Evolutionary conservation across 1,140 invertebrate species (phyloP).

Genomic region (Drosophila dunni): DNA sequence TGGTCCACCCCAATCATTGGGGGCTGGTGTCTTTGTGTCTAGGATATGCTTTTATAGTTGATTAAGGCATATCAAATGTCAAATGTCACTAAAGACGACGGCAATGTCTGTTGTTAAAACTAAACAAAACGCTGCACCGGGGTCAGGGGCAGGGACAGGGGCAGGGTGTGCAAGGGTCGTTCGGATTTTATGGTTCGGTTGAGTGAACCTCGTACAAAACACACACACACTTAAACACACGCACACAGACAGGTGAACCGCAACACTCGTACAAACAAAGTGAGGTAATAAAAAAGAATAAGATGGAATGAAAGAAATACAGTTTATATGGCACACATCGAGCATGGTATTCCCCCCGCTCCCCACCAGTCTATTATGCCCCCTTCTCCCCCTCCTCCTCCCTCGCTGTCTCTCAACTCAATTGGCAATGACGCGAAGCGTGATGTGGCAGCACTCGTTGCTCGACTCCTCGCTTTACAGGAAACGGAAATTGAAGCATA

Average conservation of each 20-base stretch:
- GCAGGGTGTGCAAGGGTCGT: conserved; percentile 3
- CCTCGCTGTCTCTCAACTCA: conserved; percentile 41
- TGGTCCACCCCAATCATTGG: background rate
- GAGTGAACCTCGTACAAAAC: conserved; percentile 19
- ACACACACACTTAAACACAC: conserved; percentile 4
- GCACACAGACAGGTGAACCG: conserved; percentile 33
- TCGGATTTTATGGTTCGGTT: conserved; percentile 61
- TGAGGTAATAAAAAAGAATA: conserved; percentile 24
- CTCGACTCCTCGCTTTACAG: conserved; percentile 49
- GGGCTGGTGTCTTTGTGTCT: conserved; percentile 43
- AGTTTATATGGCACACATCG: conserved; percentile 29
- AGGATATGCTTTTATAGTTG: conserved; percentile 77
- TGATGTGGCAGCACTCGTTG: conserved; percentile 39
- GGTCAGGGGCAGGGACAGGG: too few species aligned
- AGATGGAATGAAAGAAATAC: conserved; percentile 18
- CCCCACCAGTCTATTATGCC: background rate
- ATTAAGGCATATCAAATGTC: conserved; percentile 83
- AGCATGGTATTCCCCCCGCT: conserved; percentile 1
- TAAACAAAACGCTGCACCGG: conserved; percentile 39
- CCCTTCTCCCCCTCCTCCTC: background rate
- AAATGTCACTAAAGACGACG: conserved; percentile 77
- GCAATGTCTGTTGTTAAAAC: conserved; percentile 75
- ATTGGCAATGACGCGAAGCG: conserved; percentile 65
- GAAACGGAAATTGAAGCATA: conserved; percentile 82
- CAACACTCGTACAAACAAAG: background rate